Conservation (phyloP, 2,797 vertebrate species). For the Parauchenoglanis ngamensis region DNA sequence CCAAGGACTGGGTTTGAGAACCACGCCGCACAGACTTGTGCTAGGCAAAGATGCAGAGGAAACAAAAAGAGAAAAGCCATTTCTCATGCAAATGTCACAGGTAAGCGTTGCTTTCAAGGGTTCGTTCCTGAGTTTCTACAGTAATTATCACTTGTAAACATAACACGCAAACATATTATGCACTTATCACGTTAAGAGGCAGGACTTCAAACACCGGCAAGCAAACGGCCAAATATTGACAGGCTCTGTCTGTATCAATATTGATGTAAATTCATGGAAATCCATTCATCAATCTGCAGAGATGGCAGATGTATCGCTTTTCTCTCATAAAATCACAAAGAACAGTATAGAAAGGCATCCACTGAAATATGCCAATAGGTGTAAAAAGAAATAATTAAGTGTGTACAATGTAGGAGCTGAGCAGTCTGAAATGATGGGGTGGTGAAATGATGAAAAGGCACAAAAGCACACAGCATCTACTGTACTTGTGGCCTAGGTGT, state of each 20-base stretch:
- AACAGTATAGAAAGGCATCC: not conserved
- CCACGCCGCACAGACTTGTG: not conserved
- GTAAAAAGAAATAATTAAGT: not conserved
- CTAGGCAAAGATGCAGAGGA: slow-evolving; percentile 36
- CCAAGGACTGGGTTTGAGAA: slow-evolving; percentile 2
- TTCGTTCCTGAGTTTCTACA: slow-evolving; percentile 49
- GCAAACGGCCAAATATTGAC: slow-evolving; percentile 51
- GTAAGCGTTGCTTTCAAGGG: slow-evolving; percentile 38
- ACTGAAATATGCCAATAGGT: not conserved
- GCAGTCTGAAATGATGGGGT: slow-evolving; percentile 1
- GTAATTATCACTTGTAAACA: slow-evolving; percentile 46
- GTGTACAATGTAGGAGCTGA: not conserved
- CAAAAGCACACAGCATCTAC: not conserved
- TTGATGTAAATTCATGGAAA: slow-evolving; percentile 19
- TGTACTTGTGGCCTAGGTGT: slow-evolving; percentile 2
- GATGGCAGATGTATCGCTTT: not conserved
- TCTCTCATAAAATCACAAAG: not conserved
- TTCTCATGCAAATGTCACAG: slow-evolving; percentile 44
- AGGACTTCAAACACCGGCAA: slow-evolving; percentile 35
- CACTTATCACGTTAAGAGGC: slow-evolving; percentile 46
- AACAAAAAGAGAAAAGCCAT: slow-evolving; percentile 13
- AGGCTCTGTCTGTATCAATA: slow-evolving; percentile 40
- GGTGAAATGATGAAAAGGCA: slow-evolving; percentile 7
- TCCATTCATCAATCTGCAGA: slow-evolving; percentile 11
- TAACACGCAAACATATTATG: slow-evolving; percentile 39